These are phyloP conservation scores for Pterocles burchelli DNA, from an alignment of 2,113 vertebrate species.

Conservation along the genomic window DNA sequence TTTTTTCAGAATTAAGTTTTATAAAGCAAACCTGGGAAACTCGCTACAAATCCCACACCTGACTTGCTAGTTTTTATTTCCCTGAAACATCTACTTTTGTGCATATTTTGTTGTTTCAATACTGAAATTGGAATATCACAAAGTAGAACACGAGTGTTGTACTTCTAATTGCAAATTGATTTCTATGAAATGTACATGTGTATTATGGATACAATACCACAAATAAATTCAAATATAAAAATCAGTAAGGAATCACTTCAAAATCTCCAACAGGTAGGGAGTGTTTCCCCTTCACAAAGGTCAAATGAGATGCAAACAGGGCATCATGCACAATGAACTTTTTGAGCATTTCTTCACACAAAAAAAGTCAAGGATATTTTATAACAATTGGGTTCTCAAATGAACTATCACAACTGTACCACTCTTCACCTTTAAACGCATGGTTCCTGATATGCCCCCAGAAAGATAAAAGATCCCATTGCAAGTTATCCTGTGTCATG, in stretches of 20 bases:
- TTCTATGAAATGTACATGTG: background rate
- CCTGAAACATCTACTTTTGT: background rate
- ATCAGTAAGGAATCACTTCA: background rate
- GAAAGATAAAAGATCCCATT: background rate
- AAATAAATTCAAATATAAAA: background rate
- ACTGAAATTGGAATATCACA: background rate
- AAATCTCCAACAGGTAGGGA: background rate
- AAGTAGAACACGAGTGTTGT: background rate
- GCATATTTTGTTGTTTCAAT: background rate
- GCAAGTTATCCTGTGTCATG: background rate
- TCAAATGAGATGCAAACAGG: background rate
- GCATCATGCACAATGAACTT: background rate
- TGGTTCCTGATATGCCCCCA: background rate
- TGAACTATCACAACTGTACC: background rate
- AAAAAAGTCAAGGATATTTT: background rate
- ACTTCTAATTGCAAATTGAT: background rate
- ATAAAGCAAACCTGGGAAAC: background rate
- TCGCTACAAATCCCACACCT: background rate
- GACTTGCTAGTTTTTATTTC: background rate
- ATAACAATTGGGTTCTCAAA: background rate
- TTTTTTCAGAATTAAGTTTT: background rate
- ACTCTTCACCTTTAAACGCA: background rate
- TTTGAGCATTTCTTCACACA: background rate
- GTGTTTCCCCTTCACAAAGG: background rate
- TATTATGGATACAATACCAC: background rate